Base-by-base conservation (phyloP, 2,888 invertebrate species). In the Chrysolina americana region DNA sequence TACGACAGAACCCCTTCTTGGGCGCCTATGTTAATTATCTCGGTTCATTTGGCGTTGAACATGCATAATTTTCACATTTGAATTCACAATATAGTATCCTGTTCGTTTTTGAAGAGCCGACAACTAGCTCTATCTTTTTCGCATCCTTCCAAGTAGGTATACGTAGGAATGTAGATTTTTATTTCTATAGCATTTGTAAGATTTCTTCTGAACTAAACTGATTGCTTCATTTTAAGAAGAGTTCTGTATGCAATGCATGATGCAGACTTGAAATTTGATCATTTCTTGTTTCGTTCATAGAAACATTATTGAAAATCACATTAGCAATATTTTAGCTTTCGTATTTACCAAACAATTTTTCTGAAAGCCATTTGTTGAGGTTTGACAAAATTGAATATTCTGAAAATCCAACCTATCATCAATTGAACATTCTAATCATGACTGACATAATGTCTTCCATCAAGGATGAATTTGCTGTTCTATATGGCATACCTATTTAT, bases 1-100 rank as follows among this genome's bases (percentile, higher is more conserved):
- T 59, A 10, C 59, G 17, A 28, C 19, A 59, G 13, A 4, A 28
- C 48, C 48, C 23, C 66, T 41, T 53, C 50, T 44, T 50, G 48
- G n/a, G 23, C 65, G 64, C 59, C 65, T 21, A 28, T 83, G 82
- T 81, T 80, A 79, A 79, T 80, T 74, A 78, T 78, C 78, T 76
- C 80, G 81, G 81, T 82, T 84, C 82, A 83, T 85, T 85, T 84
- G 81, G 82, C 83, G 80, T 84, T 83, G 81, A 83, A 82, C 80
- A 81, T 83, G 86, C 85, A 86, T 86, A 86, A 86, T 86, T 85
- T 86, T 86, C 85, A 78, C 86, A 86, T 86, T 86, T 86, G 83
- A 84, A 86, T 86, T 83, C 86, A 84, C 82, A 80, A 83, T 83
- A 81, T 82, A 80, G 83, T 83, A 83, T 84, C 83, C 84, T 84